Percentiles rank a stretch among this genome's conserved stretches.
These are phyloP conservation scores for Orientallactaga bullata DNA, from an alignment of 2,113 vertebrate species.

Conservation along the genomic window DNA sequence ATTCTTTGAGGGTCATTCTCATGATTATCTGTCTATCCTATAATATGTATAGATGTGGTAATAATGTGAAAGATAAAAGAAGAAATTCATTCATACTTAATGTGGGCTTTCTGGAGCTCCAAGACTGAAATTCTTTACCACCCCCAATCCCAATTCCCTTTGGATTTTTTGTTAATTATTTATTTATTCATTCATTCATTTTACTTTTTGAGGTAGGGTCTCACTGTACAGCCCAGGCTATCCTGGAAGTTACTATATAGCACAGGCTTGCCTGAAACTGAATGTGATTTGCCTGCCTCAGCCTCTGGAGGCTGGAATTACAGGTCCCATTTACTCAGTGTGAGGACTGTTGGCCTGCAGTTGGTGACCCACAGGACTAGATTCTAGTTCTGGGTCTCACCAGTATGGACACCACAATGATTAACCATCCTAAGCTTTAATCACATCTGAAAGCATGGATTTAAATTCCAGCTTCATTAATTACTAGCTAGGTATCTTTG, in stretches of 20 bases:
- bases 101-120: constrained; percentile 2
- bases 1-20: neutral
- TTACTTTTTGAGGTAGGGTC: too few relatives aligned
- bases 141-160: neutral
- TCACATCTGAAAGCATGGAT: neutral
- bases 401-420: neutral
- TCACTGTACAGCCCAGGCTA: too few relatives aligned
- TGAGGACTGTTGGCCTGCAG: neutral
- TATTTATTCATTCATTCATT: too few relatives aligned
- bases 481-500: neutral
- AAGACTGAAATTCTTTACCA: neutral
- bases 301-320: neutral
- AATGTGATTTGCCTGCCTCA: neutral
- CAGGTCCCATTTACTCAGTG: neutral
- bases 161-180: too few relatives aligned
- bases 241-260: neutral
- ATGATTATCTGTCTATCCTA: neutral
- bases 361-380: neutral
- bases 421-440: neutral
- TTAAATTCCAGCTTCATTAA: constrained; percentile 32
- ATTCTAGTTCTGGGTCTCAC: neutral
- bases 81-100: neutral
- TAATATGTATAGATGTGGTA: neutral
- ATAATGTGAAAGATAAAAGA: neutral
- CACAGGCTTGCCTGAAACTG: neutral